Evolutionary conservation across 2,113 vertebrate genomes (phyloP).

Genomic region (Megaptera novaeangliae): DNA sequence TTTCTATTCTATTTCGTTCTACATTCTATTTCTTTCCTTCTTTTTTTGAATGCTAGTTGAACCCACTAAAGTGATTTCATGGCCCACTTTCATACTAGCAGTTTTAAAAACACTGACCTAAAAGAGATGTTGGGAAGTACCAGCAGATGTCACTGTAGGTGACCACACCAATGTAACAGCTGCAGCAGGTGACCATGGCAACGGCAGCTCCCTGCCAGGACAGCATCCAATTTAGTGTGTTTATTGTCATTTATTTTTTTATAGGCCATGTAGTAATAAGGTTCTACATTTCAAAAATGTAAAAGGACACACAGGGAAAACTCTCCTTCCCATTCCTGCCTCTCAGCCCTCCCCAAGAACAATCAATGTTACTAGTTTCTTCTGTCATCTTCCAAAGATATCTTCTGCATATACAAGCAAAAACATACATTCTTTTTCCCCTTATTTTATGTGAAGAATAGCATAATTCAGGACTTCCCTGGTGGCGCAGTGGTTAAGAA

Average conservation of each 20-base stretch:
- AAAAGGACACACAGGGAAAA: background rate
- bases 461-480: too few relatives aligned
- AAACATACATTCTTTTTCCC: background rate
- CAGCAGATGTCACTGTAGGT: conserved; percentile 20
- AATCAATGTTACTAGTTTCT: background rate
- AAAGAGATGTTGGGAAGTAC: background rate
- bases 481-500: too few relatives aligned
- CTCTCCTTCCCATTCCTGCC: background rate
- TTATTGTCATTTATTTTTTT: background rate
- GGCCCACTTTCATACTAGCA: background rate
- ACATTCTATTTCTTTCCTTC: background rate
- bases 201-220: background rate
- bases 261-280: background rate
- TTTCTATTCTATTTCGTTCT: background rate
- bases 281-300: background rate
- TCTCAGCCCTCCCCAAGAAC: background rate
- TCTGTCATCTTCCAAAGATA: background rate
- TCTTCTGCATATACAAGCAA: background rate
- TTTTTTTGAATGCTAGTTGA: background rate
- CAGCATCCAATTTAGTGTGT: background rate
- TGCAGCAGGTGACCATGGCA: background rate
- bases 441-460: background rate
- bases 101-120: background rate
- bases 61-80: background rate
- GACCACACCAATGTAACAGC: background rate